Conservation (phyloP, 2,797 vertebrate species). For the Rhyacichthys aspro region DNA sequence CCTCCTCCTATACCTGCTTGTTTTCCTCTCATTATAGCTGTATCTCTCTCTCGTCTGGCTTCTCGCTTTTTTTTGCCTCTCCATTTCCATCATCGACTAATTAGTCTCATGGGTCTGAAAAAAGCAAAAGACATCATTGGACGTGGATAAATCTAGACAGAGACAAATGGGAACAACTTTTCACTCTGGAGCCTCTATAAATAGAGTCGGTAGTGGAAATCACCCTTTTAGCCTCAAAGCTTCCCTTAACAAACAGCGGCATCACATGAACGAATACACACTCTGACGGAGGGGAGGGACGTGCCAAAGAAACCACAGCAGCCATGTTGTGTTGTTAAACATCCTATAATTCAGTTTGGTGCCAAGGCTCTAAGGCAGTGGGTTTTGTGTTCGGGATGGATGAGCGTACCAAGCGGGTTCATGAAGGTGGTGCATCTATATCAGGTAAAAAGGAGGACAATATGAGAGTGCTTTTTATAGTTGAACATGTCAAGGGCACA, state of each 20-base stretch:
- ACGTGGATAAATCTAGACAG: slow-evolving; percentile 65
- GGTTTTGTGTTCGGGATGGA: background rate
- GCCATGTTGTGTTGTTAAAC: slow-evolving; percentile 15
- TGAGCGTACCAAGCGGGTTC: background rate
- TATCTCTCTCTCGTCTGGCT: slow-evolving; percentile 25
- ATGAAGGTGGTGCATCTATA: background rate
- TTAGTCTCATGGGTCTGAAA: slow-evolving; percentile 64
- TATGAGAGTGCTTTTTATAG: slow-evolving; percentile 11
- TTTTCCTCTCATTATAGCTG: background rate
- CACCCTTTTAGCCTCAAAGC: slow-evolving; percentile 28
- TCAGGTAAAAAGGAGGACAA: slow-evolving; percentile 5
- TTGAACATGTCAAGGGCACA: slow-evolving; percentile 14
- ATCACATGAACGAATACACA: slow-evolving; percentile 24
- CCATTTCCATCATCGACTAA: slow-evolving; percentile 63
- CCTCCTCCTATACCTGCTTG: slow-evolving; percentile 7
- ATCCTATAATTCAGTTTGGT: slow-evolving; percentile 13
- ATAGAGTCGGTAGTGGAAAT: slow-evolving; percentile 52
- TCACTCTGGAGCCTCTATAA: slow-evolving; percentile 61
- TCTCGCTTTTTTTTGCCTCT: slow-evolving; percentile 33
- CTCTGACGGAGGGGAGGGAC: background rate
- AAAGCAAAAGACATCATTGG: slow-evolving; percentile 58
- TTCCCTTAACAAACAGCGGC: slow-evolving; percentile 25
- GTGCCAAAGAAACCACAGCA: slow-evolving; percentile 4
- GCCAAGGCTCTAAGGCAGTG: background rate
- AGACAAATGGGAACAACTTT: slow-evolving; percentile 74